These are phyloP conservation scores for Campaea margaritaria DNA, from an alignment of 2,888 invertebrate species.

Conservation along the genomic window DNA sequence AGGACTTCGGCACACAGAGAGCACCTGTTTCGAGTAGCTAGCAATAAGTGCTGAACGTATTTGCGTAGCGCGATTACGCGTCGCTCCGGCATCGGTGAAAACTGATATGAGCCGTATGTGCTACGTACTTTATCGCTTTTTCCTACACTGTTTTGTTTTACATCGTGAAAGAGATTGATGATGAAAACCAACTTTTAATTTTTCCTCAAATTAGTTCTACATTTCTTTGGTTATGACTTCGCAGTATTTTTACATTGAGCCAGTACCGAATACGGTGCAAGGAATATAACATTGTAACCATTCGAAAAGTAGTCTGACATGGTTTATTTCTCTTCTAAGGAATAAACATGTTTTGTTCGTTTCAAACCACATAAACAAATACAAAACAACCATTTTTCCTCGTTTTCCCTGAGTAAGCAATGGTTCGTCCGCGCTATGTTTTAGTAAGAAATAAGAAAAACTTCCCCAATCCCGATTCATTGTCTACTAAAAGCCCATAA, in stretches of 20 bases:
- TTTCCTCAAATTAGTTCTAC: too few species aligned
- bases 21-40: conserved; percentile 74
- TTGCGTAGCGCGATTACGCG: conserved; percentile 79
- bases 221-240: too few species aligned
- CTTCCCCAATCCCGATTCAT: conserved; percentile 46
- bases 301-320: conserved; percentile 20
- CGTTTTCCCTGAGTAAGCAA: conserved; percentile 30
- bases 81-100: conserved; percentile 53
- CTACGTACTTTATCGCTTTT: conserved; percentile 35
- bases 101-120: conserved; percentile 48
- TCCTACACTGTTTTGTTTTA: conserved; percentile 19
- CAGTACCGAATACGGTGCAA: neutral
- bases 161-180: too few species aligned
- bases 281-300: conserved; percentile 10
- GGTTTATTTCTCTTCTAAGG: conserved; percentile 20
- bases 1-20: conserved; percentile 71
- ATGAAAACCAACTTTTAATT: too few species aligned
- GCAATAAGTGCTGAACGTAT: conserved; percentile 81
- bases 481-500: conserved; percentile 59
- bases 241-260: too few species aligned
- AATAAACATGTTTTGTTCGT: conserved; percentile 32
- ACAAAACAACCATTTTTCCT: conserved; percentile 31
- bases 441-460: conserved; percentile 38
- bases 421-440: conserved; percentile 25
- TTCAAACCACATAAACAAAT: conserved; percentile 34